Evolutionary conservation across 1,140 invertebrate species (phyloP).

Genomic region (Calliopsis andreniformis): DNA sequence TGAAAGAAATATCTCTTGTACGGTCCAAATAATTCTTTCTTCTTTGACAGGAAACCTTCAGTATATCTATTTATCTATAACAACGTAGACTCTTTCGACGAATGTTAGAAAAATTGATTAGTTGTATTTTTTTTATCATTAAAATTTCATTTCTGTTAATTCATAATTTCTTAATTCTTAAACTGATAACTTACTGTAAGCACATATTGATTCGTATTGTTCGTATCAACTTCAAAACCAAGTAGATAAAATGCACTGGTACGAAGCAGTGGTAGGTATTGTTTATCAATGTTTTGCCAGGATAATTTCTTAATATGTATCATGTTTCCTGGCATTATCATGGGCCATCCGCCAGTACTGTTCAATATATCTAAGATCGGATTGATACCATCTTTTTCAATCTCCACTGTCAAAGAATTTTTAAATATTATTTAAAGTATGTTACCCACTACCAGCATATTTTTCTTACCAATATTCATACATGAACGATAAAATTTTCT

Average conservation of each 20-base stretch:
- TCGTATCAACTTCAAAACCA: slow-evolving; percentile 4
- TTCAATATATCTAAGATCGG: slow-evolving; percentile 70
- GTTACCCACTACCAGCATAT: not conserved
- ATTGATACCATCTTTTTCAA: slow-evolving; percentile 69
- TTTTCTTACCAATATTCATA: slow-evolving; percentile 57
- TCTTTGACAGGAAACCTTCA: not conserved
- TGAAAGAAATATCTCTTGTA: no score
- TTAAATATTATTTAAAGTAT: not conserved
- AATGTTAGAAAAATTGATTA: not conserved
- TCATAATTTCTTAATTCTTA: no score
- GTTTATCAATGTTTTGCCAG: slow-evolving; percentile 65
- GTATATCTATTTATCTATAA: slow-evolving; percentile 12
- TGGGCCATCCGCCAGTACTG: slow-evolving; percentile 78
- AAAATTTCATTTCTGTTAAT: no score
- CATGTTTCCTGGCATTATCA: slow-evolving; percentile 54
- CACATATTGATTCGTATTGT: slow-evolving; percentile 16
- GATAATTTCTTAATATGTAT: slow-evolving; percentile 62
- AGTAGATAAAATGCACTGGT: slow-evolving; percentile 10
- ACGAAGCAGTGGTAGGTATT: not conserved
- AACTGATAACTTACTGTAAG: slow-evolving; percentile 9
- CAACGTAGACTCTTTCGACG: not conserved
- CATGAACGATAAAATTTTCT: slow-evolving; percentile 63
- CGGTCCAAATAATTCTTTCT: no score
- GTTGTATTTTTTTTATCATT: no score
- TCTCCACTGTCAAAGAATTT: slow-evolving; percentile 61